These are phyloP conservation scores for Cynoglossus semilaevis DNA, from an alignment of 2,113 vertebrate genomes.

Conservation along the genomic window DNA sequence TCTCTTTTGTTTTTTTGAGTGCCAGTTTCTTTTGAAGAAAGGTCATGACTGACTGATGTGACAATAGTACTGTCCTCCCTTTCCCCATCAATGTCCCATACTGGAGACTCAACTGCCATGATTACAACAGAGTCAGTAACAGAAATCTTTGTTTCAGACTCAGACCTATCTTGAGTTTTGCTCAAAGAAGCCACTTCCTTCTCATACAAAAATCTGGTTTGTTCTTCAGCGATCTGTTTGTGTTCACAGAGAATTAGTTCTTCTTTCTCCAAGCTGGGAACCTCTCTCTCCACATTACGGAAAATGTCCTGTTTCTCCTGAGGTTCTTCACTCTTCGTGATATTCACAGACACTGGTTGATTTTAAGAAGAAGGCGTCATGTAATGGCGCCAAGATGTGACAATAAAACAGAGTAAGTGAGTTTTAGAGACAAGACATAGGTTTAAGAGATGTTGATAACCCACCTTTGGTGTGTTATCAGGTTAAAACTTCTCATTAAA, in stretches of 20 bases:
- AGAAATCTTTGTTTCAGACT: constrained; percentile 42
- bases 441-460: constrained; percentile 25
- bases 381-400: constrained; percentile 64
- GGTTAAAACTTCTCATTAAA: constrained; percentile 12
- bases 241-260: constrained; percentile 9
- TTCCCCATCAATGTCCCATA: constrained; percentile 18
- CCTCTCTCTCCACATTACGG: constrained; percentile 13
- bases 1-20: constrained; percentile 1
- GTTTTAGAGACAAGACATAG: constrained; percentile 38
- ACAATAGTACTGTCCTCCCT: constrained; percentile 22
- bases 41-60: background rate
- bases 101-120: constrained; percentile 7
- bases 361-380: constrained; percentile 69
- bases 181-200: constrained; percentile 1
- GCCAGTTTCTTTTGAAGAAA: background rate
- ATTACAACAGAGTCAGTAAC: constrained; percentile 38
- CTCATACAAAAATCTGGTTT: constrained; percentile 14
- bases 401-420: constrained; percentile 53
- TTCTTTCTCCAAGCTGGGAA: constrained; percentile 17
- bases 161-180: constrained; percentile 5
- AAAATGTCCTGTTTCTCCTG: constrained; percentile 39
- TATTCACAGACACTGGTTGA: constrained; percentile 26
- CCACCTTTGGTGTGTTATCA: constrained; percentile 27
- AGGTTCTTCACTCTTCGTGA: constrained; percentile 21
- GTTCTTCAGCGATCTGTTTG: constrained; percentile 17